Evolutionary conservation across 2,888 invertebrate genomes (phyloP).

Genomic region (Lepidocyrtinus sp.): DNA sequence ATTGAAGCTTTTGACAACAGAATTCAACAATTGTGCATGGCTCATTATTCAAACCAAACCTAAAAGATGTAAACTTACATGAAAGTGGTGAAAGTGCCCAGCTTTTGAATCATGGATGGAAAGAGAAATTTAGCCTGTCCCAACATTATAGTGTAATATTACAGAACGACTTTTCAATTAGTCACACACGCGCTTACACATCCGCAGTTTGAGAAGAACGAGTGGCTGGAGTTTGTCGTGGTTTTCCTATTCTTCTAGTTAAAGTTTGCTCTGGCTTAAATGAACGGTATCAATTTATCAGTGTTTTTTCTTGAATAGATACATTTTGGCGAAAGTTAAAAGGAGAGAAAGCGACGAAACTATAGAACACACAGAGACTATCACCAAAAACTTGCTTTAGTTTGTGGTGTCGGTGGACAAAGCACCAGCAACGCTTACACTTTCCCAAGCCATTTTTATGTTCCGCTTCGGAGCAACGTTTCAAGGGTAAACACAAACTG

Average conservation of each 20-base stretch:
- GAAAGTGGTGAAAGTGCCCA: too few species aligned
- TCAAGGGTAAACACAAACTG: background rate
- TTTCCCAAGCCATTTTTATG: too few species aligned
- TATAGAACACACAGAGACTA: too few species aligned
- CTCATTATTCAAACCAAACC: too few species aligned
- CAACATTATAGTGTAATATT: too few species aligned
- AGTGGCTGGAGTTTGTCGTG: background rate
- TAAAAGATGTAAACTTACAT: too few species aligned
- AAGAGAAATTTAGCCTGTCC: too few species aligned
- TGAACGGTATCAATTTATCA: conserved; percentile 56
- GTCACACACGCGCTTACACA: conserved; percentile 39
- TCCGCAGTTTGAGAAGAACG: too few species aligned
- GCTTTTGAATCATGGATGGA: too few species aligned
- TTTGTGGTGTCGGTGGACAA: background rate
- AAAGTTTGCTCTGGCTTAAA: too few species aligned
- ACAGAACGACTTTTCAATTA: conserved; percentile 42
- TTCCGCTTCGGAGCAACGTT: background rate
- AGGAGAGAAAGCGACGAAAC: conserved; percentile 13
- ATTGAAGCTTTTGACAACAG: too few species aligned
- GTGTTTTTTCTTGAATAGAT: background rate
- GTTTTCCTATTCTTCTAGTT: conserved; percentile 22
- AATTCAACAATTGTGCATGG: too few species aligned
- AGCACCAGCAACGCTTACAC: background rate
- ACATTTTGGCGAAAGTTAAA: background rate
- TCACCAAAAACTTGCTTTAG: background rate